Percentiles rank a stretch among this genome's conserved stretches.
Conservation (phyloP, 2,113 vertebrate species). For the Ochotona princeps region DNA sequence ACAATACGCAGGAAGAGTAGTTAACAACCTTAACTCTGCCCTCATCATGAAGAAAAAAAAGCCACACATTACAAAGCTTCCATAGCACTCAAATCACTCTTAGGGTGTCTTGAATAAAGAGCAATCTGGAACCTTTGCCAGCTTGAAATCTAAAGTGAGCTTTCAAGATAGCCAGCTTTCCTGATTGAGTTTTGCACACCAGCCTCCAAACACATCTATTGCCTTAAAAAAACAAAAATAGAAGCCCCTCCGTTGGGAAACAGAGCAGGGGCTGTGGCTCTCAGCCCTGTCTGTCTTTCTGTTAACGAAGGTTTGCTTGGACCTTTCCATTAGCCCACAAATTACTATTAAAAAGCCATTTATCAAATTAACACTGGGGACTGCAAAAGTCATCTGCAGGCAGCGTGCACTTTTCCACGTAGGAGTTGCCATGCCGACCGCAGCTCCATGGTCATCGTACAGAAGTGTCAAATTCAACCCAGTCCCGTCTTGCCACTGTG, state of each 20-base stretch:
- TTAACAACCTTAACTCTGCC: background rate
- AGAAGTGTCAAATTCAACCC: slow-evolving; percentile 70
- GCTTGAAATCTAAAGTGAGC: background rate
- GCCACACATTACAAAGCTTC: background rate
- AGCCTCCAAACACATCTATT: background rate
- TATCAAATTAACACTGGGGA: slow-evolving; percentile 80
- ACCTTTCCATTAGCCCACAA: slow-evolving; percentile 82
- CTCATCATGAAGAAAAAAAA: background rate
- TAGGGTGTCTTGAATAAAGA: background rate
- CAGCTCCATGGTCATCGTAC: slow-evolving; percentile 62
- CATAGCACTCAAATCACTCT: background rate
- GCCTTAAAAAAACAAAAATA: too few relatives aligned
- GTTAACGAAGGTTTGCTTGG: slow-evolving; percentile 67
- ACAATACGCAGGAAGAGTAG: background rate
- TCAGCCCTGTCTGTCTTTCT: slow-evolving; percentile 55
- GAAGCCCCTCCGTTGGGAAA: too few relatives aligned
- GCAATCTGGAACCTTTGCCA: background rate
- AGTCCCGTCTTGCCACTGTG: slow-evolving; percentile 60
- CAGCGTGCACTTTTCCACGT: slow-evolving; percentile 74
- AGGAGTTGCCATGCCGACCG: slow-evolving; percentile 79
- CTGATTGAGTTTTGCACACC: background rate
- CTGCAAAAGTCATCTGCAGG: slow-evolving; percentile 78
- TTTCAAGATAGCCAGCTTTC: background rate
- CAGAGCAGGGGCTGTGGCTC: background rate
- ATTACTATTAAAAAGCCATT: slow-evolving; percentile 82